phyloP scores from a whole-genome alignment of 64 coral and sea anemone genomes.

The Porites lutea region DNA sequence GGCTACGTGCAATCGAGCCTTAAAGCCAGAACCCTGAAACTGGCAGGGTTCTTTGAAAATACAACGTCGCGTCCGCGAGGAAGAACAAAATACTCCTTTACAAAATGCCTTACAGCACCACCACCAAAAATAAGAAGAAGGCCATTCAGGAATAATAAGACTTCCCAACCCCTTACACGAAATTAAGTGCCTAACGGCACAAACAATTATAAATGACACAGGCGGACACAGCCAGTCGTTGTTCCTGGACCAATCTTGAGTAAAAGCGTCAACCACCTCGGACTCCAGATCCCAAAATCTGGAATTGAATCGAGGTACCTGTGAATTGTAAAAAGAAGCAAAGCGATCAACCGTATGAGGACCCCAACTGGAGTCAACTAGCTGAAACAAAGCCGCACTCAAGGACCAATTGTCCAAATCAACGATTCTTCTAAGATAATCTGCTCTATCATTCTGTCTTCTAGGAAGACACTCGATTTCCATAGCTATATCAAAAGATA shows the following conservation, averaged over 20 bases:
- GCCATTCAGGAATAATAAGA: constrained; percentile 54
- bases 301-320: constrained; percentile 55
- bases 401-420: constrained; percentile 39
- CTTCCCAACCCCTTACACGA: not conserved
- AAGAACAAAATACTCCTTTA: not conserved
- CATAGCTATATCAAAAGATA: not conserved
- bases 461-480: constrained; percentile 47
- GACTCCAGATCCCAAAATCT: constrained; percentile 22
- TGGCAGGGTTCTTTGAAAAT: not conserved
- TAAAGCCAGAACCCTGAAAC: not conserved
- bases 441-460: constrained; percentile 2
- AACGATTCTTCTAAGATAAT: constrained; percentile 28
- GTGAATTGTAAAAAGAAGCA: constrained; percentile 56
- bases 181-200: constrained; percentile 16
- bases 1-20: not conserved
- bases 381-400: not conserved
- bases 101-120: not conserved
- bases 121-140: constrained; percentile 59
- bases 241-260: constrained; percentile 33
- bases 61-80: not conserved
- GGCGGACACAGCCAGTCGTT: constrained; percentile 67
- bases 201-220: constrained; percentile 35
- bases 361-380: constrained; percentile 32
- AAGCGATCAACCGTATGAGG: constrained; percentile 60
- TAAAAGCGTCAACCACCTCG: constrained; percentile 50